Evolutionary conservation across 2,888 invertebrate species (phyloP).

Genomic region (Dichetophora obliterata): DNA sequence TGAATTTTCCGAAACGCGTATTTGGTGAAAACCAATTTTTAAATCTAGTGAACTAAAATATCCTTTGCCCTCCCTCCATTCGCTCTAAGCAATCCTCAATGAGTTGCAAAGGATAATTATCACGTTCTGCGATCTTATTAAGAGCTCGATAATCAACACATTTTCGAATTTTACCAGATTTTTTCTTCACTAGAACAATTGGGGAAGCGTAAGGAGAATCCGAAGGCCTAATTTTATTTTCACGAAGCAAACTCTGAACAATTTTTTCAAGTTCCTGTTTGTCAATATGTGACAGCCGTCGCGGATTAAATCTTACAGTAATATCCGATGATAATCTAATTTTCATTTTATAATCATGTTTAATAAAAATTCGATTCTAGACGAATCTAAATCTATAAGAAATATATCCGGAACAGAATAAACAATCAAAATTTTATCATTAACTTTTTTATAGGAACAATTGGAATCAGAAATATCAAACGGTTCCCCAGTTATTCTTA

Average conservation of each 20-base stretch:
- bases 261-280: conserved; percentile 38
- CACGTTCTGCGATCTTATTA: conserved; percentile 19
- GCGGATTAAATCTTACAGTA: background rate
- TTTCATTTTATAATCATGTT: conserved; percentile 27
- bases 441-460: no score
- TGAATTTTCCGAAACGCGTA: no score
- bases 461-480: no score
- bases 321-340: conserved; percentile 8
- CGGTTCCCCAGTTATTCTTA: no score
- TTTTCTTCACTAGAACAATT: conserved; percentile 41
- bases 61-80: conserved; percentile 7
- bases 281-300: conserved; percentile 40
- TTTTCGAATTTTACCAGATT: conserved; percentile 33
- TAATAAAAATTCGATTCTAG: no score
- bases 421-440: no score
- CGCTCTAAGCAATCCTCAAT: conserved; percentile 31
- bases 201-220: conserved; percentile 45
- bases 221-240: conserved; percentile 42
- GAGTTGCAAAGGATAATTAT: conserved; percentile 32
- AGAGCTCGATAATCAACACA: conserved; percentile 12
- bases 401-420: no score
- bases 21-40: no score
- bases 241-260: conserved; percentile 39
- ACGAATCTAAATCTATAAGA: no score
- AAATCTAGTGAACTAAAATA: background rate